These are phyloP conservation scores for Matsumurasca onukii DNA, from an alignment of 1,140 invertebrate genomes.

Conservation along the genomic window DNA sequence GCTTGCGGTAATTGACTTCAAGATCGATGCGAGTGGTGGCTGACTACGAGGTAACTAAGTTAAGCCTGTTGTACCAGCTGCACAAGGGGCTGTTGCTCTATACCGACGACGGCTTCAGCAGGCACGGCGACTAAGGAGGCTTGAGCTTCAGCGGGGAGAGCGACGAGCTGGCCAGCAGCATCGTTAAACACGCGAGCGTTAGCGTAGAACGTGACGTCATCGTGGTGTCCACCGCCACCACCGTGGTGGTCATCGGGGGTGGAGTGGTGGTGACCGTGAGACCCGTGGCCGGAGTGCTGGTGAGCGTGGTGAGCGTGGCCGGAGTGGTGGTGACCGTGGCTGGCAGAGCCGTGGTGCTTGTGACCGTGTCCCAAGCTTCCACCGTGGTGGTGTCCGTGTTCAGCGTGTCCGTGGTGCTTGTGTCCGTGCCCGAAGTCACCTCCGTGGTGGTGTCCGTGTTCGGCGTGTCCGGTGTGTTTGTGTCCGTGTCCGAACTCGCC, in stretches of 20 bases:
- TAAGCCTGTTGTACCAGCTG: slow-evolving; percentile 3
- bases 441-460: slow-evolving; percentile 16
- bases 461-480: slow-evolving; percentile 12
- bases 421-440: slow-evolving; percentile 23
- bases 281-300: not conserved
- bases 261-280: slow-evolving; percentile 4
- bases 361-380: slow-evolving; percentile 21
- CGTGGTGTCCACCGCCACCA: not conserved
- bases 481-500: slow-evolving; percentile 26
- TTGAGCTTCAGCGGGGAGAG: slow-evolving; percentile 15
- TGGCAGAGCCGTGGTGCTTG: slow-evolving; percentile 14
- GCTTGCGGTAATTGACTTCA: slow-evolving; percentile 11
- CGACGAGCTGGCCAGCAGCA: slow-evolving; percentile 9
- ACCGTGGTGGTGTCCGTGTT: slow-evolving; percentile 11
- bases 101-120: not conserved
- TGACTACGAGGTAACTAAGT: not conserved
- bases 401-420: slow-evolving; percentile 21
- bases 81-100: slow-evolving; percentile 8
- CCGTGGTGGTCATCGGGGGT: not conserved
- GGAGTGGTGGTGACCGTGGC: slow-evolving; percentile 10
- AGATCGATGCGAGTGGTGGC: no score
- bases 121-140: not conserved
- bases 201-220: slow-evolving; percentile 4
- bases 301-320: not conserved
- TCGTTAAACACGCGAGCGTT: slow-evolving; percentile 14